Base-by-base conservation (phyloP, 2,888 invertebrate species). In the Cephonodes hylas region DNA sequence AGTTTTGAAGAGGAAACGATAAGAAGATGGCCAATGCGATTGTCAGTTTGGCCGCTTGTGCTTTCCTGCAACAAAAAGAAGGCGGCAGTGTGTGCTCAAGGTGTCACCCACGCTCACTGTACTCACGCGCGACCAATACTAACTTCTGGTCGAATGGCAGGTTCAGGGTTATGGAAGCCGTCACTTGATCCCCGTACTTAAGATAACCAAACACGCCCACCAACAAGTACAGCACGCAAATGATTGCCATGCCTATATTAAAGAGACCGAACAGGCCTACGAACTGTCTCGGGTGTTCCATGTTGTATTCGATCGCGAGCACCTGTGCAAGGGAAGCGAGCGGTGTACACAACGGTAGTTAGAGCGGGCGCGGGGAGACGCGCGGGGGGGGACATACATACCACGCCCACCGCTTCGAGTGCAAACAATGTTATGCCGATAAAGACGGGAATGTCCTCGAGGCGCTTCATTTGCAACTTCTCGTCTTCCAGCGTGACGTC, bases 361-460 rank as follows among this genome's bases (percentile, higher is more conserved):
- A 0, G 8, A 6, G 1, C 15, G n/a, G 27, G 22, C 23, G 1
- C 10, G 23, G 38, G 34, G 6, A 0, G 8, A 31, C 15, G 13
- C 27, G n/a, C 59, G 15, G 27, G 6, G 25, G 23, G 0, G 20
- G 34, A 23, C 6, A 60, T 42, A 92, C 95, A 89, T 79, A 95
- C 95, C 86, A 96, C 95, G 42, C 96, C 96, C 31, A 96, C 95
- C 8, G 96, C 96, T 84, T 96, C 98, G 72, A 98, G 93, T 0
- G 98, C 96, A 84, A 97, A 98, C 60, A 98, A 90, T 0, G 97
- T 97, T 0, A 96, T 97, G 0, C 98, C 98, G 75, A 98, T 96
- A 79, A 96, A 98, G 22, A 98, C 86, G 0, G 98, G 96, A 69
- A 96, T 93, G 61, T 94, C 93, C 15, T 70, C 63, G 0, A 91